phyloP scores from a whole-genome alignment of 1,140 invertebrate genomes.

The Drosophila sproati region DNA sequence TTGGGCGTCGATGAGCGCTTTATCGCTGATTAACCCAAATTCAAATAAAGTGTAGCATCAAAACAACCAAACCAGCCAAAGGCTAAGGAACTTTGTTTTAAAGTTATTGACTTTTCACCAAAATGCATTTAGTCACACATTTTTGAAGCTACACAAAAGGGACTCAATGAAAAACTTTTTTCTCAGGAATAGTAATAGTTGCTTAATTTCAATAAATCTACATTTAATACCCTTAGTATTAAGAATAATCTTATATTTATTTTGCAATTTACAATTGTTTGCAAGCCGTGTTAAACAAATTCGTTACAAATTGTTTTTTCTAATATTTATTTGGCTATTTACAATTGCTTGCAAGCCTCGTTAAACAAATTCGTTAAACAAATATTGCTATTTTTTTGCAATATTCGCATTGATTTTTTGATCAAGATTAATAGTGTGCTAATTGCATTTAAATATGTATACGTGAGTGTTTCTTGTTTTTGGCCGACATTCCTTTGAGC shows the following conservation, averaged over 20 bases:
- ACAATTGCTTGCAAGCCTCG: not conserved
- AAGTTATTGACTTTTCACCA: constrained; percentile 61
- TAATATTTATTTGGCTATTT: no score
- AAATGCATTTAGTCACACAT: not conserved
- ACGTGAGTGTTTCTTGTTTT: not conserved
- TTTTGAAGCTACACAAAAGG: no score
- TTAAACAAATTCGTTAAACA: constrained; percentile 6
- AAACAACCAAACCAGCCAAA: constrained; percentile 51
- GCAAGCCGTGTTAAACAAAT: no score
- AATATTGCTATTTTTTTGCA: not conserved
- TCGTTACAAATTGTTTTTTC: no score
- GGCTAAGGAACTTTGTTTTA: constrained; percentile 61
- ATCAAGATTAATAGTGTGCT: constrained; percentile 75
- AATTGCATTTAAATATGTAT: constrained; percentile 62
- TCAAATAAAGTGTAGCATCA: constrained; percentile 48
- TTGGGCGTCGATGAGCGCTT: constrained; percentile 66
- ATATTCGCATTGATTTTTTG: constrained; percentile 17
- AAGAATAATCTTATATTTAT: no score
- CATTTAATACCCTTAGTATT: no score
- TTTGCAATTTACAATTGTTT: no score
- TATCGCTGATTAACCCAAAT: constrained; percentile 79
- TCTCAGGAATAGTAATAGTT: no score
- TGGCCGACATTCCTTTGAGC: constrained; percentile 22
- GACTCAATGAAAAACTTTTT: no score
- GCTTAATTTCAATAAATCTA: no score